Evolutionary conservation across 1,140 invertebrate species (phyloP).

Genomic region (Drosophila sulfurigaster): DNA sequence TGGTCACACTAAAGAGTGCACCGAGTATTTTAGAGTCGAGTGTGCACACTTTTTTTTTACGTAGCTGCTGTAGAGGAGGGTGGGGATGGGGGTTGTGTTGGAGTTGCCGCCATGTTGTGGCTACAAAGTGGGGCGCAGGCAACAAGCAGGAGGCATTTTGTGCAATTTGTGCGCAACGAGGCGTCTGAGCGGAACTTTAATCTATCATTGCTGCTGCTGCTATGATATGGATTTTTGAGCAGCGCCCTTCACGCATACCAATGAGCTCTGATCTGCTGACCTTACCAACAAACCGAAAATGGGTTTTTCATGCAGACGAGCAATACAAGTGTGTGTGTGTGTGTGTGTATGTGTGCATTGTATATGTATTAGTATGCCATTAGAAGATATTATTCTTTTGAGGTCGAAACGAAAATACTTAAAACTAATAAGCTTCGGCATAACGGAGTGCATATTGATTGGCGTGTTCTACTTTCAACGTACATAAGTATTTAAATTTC

Average conservation of each 20-base stretch:
- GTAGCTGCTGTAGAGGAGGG: too few species aligned
- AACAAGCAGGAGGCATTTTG: slow-evolving; percentile 19
- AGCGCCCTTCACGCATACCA: slow-evolving; percentile 42
- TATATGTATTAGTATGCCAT: not conserved
- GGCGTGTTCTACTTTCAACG: too few species aligned
- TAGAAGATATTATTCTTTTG: not conserved
- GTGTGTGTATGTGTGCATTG: too few species aligned
- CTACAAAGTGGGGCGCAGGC: not conserved
- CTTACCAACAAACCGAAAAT: not conserved
- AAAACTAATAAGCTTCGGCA: slow-evolving; percentile 1
- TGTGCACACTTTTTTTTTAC: not conserved
- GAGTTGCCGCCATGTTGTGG: not conserved
- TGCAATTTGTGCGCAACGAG: slow-evolving; percentile 55
- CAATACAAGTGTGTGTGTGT: not conserved
- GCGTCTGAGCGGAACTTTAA: slow-evolving; percentile 66
- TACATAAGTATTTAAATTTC: too few species aligned
- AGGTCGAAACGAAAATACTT: not conserved
- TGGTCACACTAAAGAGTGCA: too few species aligned
- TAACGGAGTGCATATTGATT: not conserved
- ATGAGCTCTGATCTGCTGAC: slow-evolving; percentile 32
- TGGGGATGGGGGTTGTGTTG: not conserved
- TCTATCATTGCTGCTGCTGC: slow-evolving; percentile 57
- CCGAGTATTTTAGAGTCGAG: too few species aligned
- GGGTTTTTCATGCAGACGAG: not conserved
- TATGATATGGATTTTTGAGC: slow-evolving; percentile 52